Base-by-base conservation (phyloP, 2,888 invertebrate genomes). In the Hemistola chrysoprasaria region DNA sequence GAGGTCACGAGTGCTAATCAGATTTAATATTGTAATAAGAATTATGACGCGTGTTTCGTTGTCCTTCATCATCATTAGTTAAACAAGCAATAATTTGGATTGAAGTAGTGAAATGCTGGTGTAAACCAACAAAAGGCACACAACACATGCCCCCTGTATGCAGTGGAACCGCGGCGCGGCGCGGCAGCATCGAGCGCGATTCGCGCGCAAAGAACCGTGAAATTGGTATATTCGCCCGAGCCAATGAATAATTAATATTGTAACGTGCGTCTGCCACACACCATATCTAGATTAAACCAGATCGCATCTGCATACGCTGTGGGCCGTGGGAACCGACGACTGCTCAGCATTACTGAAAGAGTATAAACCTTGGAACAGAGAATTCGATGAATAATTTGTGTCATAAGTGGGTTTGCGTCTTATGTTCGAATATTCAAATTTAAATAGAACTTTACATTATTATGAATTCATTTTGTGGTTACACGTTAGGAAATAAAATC, bases 211-310 rank as follows among this genome's bases (percentile, higher is more conserved):
- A 89, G 88, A 88, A 88, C 74, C 88, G 74, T 89, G 86, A 89
- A 89, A 89, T 89, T 89, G 88, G 83, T 87, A 87, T 86, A 87
- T 87, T 83, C 86, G 86, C 78, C 73, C 77, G 80, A 84, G 79
- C 84, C 88, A 84, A 89, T 88, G 88, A 89, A 89, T 89, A 89
- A 88, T 88, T 89, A 89, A 89, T 88, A 87, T 76, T 71, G 82
- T 79, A 72, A 79, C 78, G 66, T 71, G 71, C 67, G 61, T 59
- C 62, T 38, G 34, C 43, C 43, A 41, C 29, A 43, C 68, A 62
- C 60, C 56, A 62, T 57, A 61, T 60, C 67, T 72, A 73, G 73
- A 77, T 78, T 74, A 72, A 71, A 67, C 63, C 62, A 53, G 63
- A 66, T 66, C 71, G 65, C 71, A 78, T 81, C 78, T 79, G 76